Evolutionary conservation across 2,113 vertebrate genomes (phyloP), one percentile per base, ranked within the genome.

Genomic region (Dicaeum eximium): DNA sequence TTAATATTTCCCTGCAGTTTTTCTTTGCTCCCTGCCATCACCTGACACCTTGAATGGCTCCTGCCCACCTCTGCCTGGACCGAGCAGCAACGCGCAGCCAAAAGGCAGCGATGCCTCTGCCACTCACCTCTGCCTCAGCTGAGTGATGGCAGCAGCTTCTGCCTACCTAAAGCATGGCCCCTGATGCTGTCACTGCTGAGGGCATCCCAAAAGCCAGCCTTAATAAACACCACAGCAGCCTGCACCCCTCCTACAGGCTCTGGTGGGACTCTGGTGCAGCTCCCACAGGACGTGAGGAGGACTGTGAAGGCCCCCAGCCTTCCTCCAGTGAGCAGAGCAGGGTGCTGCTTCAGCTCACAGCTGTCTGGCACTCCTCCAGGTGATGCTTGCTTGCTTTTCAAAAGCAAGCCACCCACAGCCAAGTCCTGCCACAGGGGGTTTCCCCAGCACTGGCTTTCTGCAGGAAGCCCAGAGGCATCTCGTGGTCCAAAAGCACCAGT

Each of bases 21-120:
- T 95, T 97, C 94, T 95, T 91, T 93, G 86, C 75, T 92, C 92
- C 74, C 47, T 93, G 92, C 35, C 73, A 90, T 67, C 72, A 71
- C 65, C 91, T 95, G 92, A 88, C 95, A 80, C 92, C 64, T 92
- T 70, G 86, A 95, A 95, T 67, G 54, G 78, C 83, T 93, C 38
- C 83, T 90, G 71, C 79, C 50, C 67, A 60, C 54, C n/a, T 48
- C 79, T 40, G 80, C 80, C 58, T 37, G 73, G 80, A 37, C 86
- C 0, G 0, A 91, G 92, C 53, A 60, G 74, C 0, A 1, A 27
- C 0, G 1, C 24, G 64, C 42, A 88, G 74, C 87, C 81, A 82
- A 25, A 88, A 35, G 0, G 40, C 91, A 66, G 27, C 1, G 0
- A 44, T 30, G 56, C 44, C 51, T 81, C 90, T 51, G 48, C 48